Evolutionary conservation across 2,113 vertebrate genomes (phyloP), one percentile per base, ranked within the genome.

Genomic region (Physeter macrocephalus): DNA sequence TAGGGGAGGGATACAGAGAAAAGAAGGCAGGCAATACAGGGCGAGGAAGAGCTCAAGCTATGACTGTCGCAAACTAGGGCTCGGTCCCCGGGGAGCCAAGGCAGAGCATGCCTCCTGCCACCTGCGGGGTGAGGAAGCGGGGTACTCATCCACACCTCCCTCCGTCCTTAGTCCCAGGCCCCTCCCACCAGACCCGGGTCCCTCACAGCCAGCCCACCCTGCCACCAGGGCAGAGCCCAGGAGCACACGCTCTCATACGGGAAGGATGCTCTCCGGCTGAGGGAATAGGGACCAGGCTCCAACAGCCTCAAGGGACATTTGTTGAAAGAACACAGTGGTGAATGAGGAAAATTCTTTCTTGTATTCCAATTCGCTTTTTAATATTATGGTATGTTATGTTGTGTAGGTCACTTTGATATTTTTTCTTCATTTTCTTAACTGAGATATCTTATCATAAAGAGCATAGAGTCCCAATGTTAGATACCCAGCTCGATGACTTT

Each of bases 361-460:
- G 90, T 77, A 78, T 18, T 84, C n/a, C 27, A 67, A 17, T 31
- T 59, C 7, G 9, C 34, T 82, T 86, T 34, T n/a, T 27, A 81
- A 49, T 49, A 15, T 59, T 69, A n/a, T 62, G 10, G 23, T 62
- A 39, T 87, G 17, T 67, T 57, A 54, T 20, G 18, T 81, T n/a
- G 31, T 27, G 1, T 67, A 23, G 13, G 6, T 34, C 49, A 25
- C 14, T 85, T 41, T 91, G 71, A 78, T 74, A 21, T 62, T 81
- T 71, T 89, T 59, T 72, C 27, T 77, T 93, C 18, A n/a, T 61
- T 69, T 84, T 94, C 46, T 85, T 88, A 89, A 36, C 39, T 83
- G 13, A 78, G 14, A 59, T 20, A 27, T 62, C 52, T 77, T 81
- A 84, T 62, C 11, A 46, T 12, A 43, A 88, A 72, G 34, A 69